These are phyloP conservation scores for Melinaea menophilus DNA, from an alignment of 2,888 invertebrate genomes.

Conservation along the genomic window DNA sequence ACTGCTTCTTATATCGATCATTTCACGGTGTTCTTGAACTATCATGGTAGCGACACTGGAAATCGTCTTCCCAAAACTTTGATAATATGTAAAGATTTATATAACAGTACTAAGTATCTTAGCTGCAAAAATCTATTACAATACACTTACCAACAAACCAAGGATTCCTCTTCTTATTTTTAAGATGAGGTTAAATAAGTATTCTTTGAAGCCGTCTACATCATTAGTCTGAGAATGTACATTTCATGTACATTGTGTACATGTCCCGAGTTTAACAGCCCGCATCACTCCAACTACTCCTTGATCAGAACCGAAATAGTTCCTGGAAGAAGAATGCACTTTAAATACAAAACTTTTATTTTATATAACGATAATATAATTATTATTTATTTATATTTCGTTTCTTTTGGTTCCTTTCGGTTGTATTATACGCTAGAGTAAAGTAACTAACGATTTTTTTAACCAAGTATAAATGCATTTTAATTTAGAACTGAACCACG, in stretches of 20 bases:
- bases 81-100: constrained; percentile 26
- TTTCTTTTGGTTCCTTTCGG: too few species aligned
- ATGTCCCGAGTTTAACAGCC: constrained; percentile 78
- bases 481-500: too few species aligned
- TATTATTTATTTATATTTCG: too few species aligned
- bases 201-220: constrained; percentile 91
- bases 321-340: constrained; percentile 73
- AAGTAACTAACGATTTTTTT: too few species aligned
- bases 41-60: constrained; percentile 90
- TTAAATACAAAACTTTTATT: not conserved
- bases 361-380: too few species aligned
- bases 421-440: too few species aligned
- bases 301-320: constrained; percentile 98
- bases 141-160: constrained; percentile 90
- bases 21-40: constrained; percentile 91
- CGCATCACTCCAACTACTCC: constrained; percentile 79
- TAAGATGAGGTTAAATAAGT: constrained; percentile 89
- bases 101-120: too few species aligned
- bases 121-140: not conserved
- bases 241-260: constrained; percentile 90
- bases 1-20: constrained; percentile 81
- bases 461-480: too few species aligned
- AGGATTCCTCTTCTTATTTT: constrained; percentile 93
- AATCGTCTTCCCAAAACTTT: constrained; percentile 98
- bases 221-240: constrained; percentile 96